A percentile compares a stretch with the other conserved stretches of the same genome.
These are phyloP conservation scores for Drosophila cognata DNA, from an alignment of 2,888 invertebrate species.

Conservation along the genomic window DNA sequence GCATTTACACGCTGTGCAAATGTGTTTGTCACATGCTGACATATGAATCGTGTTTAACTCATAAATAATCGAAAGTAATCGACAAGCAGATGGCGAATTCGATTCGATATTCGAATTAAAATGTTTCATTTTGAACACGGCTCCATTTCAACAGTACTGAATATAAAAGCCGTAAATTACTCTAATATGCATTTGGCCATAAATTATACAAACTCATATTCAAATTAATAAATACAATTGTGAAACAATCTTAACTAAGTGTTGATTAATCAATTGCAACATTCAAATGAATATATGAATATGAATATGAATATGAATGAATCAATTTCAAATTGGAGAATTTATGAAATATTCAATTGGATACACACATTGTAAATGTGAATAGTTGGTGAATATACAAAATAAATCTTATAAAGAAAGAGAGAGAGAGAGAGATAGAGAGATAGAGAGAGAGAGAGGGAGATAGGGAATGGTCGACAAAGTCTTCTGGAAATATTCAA, in stretches of 20 bases:
- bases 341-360: not conserved
- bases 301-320: not conserved
- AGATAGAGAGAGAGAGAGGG: too few species aligned
- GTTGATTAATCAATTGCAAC: not conserved
- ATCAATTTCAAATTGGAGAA: not conserved
- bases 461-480: too few species aligned
- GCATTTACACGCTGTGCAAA: constrained; percentile 67
- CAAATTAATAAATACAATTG: not conserved
- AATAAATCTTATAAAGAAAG: too few species aligned
- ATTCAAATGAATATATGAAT: too few species aligned
- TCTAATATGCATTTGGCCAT: not conserved
- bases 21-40: constrained; percentile 33
- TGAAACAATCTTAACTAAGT: not conserved
- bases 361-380: not conserved
- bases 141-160: too few species aligned
- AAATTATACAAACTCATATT: not conserved
- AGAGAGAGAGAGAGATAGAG: too few species aligned
- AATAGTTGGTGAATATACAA: not conserved
- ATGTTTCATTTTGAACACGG: not conserved
- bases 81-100: constrained; percentile 9
- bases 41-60: constrained; percentile 10
- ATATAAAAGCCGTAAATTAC: too few species aligned
- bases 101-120: not conserved
- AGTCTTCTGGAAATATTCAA: too few species aligned
- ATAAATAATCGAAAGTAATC: constrained; percentile 10